These are phyloP conservation scores for Acipenser oxyrinchus DNA, from an alignment of 2,797 vertebrate genomes.

Conservation along the genomic window DNA sequence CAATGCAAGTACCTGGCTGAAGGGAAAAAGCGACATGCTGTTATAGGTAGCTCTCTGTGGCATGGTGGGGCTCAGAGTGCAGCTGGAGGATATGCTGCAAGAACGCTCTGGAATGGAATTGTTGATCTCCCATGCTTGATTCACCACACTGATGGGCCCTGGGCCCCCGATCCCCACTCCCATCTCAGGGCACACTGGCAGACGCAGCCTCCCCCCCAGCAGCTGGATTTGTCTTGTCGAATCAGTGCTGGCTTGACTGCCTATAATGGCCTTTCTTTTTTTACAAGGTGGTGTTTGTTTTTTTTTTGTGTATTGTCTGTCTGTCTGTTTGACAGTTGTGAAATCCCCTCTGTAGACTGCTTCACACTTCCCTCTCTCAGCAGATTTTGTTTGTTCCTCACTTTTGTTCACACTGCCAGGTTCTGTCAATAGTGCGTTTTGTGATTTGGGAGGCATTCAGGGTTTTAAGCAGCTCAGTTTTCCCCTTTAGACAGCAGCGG, in stretches of 20 bases:
- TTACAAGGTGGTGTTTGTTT: background rate
- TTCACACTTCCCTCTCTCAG: background rate
- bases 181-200: slow-evolving; percentile 42
- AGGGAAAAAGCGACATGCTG: no score
- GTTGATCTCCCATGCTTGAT: slow-evolving; percentile 42
- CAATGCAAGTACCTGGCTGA: no score
- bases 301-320: background rate
- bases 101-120: slow-evolving; percentile 52
- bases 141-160: slow-evolving; percentile 29
- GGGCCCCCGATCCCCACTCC: slow-evolving; percentile 27
- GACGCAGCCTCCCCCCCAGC: slow-evolving; percentile 44
- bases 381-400: background rate
- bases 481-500: background rate
- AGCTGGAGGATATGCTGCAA: slow-evolving; percentile 68
- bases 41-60: slow-evolving; percentile 28
- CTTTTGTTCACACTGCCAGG: background rate
- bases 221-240: slow-evolving; percentile 19
- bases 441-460: background rate
- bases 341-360: background rate
- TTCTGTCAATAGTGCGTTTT: background rate
- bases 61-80: slow-evolving; percentile 44
- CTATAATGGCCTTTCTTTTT: background rate
- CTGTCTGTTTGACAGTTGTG: background rate
- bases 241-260: no score
- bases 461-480: background rate